Evolutionary conservation across 1,140 invertebrate species (phyloP), one percentile per base, ranked within the genome.

Genomic region (Ostrea denselamellosa): DNA sequence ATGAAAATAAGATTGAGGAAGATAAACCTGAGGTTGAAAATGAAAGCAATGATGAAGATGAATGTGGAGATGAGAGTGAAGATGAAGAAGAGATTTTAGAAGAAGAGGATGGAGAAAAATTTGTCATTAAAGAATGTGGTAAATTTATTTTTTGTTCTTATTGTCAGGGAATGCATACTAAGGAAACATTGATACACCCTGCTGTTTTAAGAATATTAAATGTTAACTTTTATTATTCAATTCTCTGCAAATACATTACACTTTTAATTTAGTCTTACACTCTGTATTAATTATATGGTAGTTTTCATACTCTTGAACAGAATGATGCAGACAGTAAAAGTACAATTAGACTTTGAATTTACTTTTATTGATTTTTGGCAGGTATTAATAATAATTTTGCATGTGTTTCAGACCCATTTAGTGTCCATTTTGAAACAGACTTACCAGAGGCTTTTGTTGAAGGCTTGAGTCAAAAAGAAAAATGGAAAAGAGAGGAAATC

Each of bases 401-500:
- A 83, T 82, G 52, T 34, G 86, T 81, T 90, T 22, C 71, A 92
- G 93, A 94, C 89, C 92, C 92, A 34, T 93, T 93, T 86, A 87
- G 89, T n/a, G 77, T 90, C 22, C 92, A 93, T 54, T 94, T 95
- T 89, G 95, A 94, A 84, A 92, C 94, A 77, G 93, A 95, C 28
- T 54, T 92, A n/a, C 91, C 95, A 91, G 93, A 92, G 51, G 87
- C 90, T 9, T 90, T 91, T 85, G 86, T 88, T 2, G 87, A 90
- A 68, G 84, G 85, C 54, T 54, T 91, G 58, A 84, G 85, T 54
- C 83, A 90, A 53, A 85, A 83, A 83, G 54, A 62, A 83, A 71
- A 84, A 10, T 89, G 94, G 97, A 53, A 97, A 97, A 95, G 92
- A 95, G 22, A 96, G 97, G 94, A 96, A 97, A 88, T 95, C 95